Conservation (phyloP, 1,140 invertebrate genomes). For the Leptinotarsa undecemlineata region DNA sequence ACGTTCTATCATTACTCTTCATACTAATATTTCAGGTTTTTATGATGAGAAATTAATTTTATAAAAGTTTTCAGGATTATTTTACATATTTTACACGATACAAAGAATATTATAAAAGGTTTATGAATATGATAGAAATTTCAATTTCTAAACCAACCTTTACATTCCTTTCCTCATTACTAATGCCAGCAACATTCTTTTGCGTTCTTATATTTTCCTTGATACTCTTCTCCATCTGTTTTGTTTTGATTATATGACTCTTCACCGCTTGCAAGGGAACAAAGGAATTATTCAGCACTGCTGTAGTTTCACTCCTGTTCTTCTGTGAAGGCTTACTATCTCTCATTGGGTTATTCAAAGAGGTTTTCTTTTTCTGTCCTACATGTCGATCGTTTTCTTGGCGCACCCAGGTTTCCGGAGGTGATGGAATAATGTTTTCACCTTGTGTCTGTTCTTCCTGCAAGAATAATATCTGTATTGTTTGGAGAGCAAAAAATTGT, state of each 20-base stretch:
- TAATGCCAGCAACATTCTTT: constrained; percentile 35
- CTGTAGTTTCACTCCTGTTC: constrained; percentile 5
- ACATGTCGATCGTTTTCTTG: not conserved
- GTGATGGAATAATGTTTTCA: constrained; percentile 24
- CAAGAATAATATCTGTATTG: not conserved
- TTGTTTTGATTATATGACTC: constrained; percentile 32
- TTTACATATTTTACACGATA: too few relatives aligned
- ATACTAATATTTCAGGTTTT: too few relatives aligned
- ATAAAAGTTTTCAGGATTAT: too few relatives aligned
- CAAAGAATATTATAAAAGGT: not conserved
- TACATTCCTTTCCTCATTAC: too few relatives aligned
- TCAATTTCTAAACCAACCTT: too few relatives aligned
- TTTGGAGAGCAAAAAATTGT: too few relatives aligned
- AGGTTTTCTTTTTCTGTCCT: not conserved
- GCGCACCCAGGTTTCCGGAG: constrained; percentile 36
- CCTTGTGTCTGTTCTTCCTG: not conserved
- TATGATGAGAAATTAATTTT: too few relatives aligned
- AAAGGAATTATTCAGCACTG: constrained; percentile 34
- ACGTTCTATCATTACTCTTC: too few relatives aligned
- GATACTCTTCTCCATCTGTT: constrained; percentile 37
- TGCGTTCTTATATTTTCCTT: constrained; percentile 22
- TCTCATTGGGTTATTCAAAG: not conserved
- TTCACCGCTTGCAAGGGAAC: constrained; percentile 38
- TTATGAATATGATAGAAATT: not conserved
- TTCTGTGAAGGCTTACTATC: not conserved